phyloP scores from a whole-genome alignment of 1,140 invertebrate species.

The Gonioctena quinquepunctata region DNA sequence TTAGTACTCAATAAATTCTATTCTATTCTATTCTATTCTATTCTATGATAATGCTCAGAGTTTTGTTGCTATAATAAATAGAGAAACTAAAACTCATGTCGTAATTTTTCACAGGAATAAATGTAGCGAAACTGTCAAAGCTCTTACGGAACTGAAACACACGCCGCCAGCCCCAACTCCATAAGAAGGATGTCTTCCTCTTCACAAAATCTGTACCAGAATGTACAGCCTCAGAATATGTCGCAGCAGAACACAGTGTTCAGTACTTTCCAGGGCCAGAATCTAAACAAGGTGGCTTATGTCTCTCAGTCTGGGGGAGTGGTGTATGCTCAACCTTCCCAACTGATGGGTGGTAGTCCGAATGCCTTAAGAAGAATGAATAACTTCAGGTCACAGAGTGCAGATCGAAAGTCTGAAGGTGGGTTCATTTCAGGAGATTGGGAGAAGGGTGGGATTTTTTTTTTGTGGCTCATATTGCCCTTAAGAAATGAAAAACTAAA shows the following conservation, averaged over 20 bases:
- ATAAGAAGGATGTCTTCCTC: slow-evolving; percentile 63
- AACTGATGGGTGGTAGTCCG: slow-evolving; percentile 57
- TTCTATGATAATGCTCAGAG: too few relatives aligned
- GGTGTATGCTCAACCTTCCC: slow-evolving; percentile 61
- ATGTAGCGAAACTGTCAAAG: slow-evolving; percentile 88
- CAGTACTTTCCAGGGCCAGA: slow-evolving; percentile 61
- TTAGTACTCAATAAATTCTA: too few relatives aligned
- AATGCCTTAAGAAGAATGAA: slow-evolving; percentile 56
- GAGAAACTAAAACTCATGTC: too few relatives aligned
- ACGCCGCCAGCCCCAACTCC: slow-evolving; percentile 81
- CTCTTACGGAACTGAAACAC: slow-evolving; percentile 81
- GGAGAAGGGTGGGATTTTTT: too few relatives aligned
- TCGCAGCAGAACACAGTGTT: slow-evolving; percentile 47
- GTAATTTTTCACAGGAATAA: slow-evolving; percentile 55
- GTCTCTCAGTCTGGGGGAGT: slow-evolving; percentile 51
- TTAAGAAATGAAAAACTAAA: too few relatives aligned
- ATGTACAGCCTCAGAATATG: background rate
- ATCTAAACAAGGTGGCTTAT: slow-evolving; percentile 55
- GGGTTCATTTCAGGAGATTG: too few relatives aligned
- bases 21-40: background rate
- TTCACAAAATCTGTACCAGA: slow-evolving; percentile 45
- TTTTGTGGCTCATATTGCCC: too few relatives aligned
- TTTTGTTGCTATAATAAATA: too few relatives aligned
- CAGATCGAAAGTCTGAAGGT: slow-evolving; percentile 60
- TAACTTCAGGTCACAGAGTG: slow-evolving; percentile 60